These are phyloP conservation scores for Cerastoderma edule DNA, from an alignment of 2,888 invertebrate species.

Conservation along the genomic window DNA sequence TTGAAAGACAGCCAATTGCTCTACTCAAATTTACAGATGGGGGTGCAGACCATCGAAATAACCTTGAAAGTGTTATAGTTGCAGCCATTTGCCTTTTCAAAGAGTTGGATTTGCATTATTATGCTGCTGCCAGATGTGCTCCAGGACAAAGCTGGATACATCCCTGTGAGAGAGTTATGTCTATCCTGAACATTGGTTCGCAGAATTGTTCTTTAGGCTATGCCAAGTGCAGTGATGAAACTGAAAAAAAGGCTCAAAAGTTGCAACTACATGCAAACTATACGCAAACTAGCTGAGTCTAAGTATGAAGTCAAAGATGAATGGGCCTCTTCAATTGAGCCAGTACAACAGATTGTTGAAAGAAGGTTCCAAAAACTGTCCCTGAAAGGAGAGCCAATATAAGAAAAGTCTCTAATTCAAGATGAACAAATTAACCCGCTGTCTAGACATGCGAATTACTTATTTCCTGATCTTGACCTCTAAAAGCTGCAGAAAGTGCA, in stretches of 20 bases:
- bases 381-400: slow-evolving; percentile 28
- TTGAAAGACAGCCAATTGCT: background rate
- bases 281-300: slow-evolving; percentile 2
- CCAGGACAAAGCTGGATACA: slow-evolving; percentile 51
- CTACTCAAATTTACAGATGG: slow-evolving; percentile 30
- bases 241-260: slow-evolving; percentile 7
- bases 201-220: slow-evolving; percentile 35
- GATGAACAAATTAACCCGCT: slow-evolving; percentile 27
- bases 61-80: background rate
- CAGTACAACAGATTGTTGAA: slow-evolving; percentile 19
- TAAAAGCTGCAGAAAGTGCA: slow-evolving; percentile 29
- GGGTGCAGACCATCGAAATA: slow-evolving; percentile 14
- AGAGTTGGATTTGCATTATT: slow-evolving; percentile 39
- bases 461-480: slow-evolving; percentile 29
- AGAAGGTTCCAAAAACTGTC: slow-evolving; percentile 26
- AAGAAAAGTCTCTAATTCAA: slow-evolving; percentile 2
- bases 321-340: slow-evolving; percentile 25
- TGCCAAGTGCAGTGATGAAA: background rate
- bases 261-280: slow-evolving; percentile 7
- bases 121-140: slow-evolving; percentile 36
- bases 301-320: slow-evolving; percentile 2
- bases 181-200: slow-evolving; percentile 35
- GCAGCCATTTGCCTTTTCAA: slow-evolving; percentile 14
- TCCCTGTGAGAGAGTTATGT: slow-evolving; percentile 46
- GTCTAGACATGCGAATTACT: slow-evolving; percentile 30